These are phyloP conservation scores for Apotomis turbidana DNA, from an alignment of 2,888 invertebrate species.

Conservation along the genomic window DNA sequence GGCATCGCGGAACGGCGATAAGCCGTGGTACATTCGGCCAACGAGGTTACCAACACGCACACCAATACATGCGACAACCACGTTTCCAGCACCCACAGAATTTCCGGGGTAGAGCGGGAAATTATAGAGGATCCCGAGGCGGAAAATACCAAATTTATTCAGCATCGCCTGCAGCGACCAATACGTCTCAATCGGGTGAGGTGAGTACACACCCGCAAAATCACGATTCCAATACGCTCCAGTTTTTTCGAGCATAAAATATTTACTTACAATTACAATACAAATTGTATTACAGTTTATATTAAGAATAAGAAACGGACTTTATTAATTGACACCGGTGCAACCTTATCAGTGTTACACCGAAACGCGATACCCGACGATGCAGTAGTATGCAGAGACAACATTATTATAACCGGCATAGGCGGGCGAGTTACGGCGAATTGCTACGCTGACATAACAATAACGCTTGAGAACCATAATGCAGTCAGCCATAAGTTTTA, in stretches of 20 bases:
- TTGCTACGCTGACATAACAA: background rate
- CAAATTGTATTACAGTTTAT: background rate
- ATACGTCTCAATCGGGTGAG: background rate
- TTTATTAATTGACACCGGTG: background rate
- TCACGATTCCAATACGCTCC: background rate
- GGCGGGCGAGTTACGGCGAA: background rate
- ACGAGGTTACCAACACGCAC: too few species aligned
- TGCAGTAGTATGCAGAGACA: background rate
- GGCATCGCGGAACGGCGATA: background rate
- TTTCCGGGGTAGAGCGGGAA: too few species aligned
- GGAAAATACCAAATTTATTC: too few species aligned
- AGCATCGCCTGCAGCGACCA: too few species aligned
- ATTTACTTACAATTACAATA: background rate
- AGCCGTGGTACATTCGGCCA: too few species aligned
- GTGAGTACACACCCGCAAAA: background rate
- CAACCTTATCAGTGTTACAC: background rate
- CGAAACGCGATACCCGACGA: too few species aligned
- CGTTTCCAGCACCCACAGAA: too few species aligned
- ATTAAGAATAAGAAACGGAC: background rate
- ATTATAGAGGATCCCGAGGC: too few species aligned
- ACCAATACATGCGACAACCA: too few species aligned
- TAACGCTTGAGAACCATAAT: too few species aligned
- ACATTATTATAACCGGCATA: background rate
- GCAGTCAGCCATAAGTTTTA: background rate
- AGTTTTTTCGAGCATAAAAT: constrained; percentile 6